These are phyloP conservation scores for Parauchenoglanis ngamensis DNA, from an alignment of 2,797 vertebrate genomes.

Conservation along the genomic window DNA sequence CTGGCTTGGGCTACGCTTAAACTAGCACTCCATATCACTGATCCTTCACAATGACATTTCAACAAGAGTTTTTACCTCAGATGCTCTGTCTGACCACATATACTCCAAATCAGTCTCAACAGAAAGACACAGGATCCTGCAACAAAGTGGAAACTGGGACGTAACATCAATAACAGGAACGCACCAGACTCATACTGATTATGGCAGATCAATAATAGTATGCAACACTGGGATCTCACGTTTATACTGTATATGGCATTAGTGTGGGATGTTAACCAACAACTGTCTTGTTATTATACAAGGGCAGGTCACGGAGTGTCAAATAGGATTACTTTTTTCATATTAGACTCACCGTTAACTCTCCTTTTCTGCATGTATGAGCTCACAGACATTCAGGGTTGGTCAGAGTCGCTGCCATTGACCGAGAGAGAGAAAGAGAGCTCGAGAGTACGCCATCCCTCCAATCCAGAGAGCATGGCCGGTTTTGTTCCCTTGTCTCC, in stretches of 20 bases:
- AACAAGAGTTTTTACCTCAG: neutral
- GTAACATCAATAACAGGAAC: neutral
- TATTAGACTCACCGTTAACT: neutral
- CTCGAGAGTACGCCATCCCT: neutral
- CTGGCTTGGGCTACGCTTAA: neutral
- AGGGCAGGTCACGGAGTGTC: neutral
- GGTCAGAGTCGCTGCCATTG: neutral
- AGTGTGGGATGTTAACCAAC: too few species aligned
- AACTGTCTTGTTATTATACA: neutral
- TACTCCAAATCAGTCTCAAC: neutral
- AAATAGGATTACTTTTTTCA: neutral
- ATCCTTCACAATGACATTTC: neutral
- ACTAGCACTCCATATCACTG: neutral
- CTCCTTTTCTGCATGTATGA: neutral
- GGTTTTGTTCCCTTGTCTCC: neutral
- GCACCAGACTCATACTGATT: neutral
- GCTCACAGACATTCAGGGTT: neutral
- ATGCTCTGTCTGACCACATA: neutral
- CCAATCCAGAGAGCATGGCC: neutral
- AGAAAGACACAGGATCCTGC: neutral
- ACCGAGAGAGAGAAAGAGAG: neutral
- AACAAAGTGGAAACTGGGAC: neutral
- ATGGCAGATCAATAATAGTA: neutral
- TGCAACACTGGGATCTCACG: neutral
- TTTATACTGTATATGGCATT: neutral